phyloP scores from a whole-genome alignment of 2,113 vertebrate genomes.

The Macroglossus sobrinus region DNA sequence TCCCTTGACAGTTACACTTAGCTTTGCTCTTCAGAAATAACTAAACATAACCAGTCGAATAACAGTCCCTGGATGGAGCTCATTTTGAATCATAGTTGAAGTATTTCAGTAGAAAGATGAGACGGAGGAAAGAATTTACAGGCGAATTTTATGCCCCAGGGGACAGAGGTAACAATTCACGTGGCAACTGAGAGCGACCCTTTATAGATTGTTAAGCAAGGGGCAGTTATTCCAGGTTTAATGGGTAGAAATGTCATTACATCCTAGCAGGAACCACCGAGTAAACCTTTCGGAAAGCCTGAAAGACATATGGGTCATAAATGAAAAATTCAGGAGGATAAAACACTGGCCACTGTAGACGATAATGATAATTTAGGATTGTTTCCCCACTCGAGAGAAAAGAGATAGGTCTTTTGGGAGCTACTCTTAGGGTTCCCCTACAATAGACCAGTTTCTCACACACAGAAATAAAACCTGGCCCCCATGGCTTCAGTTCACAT shows the following conservation, averaged over 20 bases:
- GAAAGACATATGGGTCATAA: not conserved
- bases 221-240: not conserved
- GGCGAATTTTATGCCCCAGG: not conserved
- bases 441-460: not conserved
- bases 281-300: not conserved
- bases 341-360: not conserved
- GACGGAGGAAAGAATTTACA: not conserved
- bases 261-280: not conserved
- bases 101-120: not conserved
- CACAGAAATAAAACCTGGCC: not conserved
- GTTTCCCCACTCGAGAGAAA: not conserved
- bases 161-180: not conserved
- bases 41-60: not conserved
- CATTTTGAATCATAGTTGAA: not conserved
- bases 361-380: not conserved
- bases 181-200: not conserved
- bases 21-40: constrained; percentile 48
- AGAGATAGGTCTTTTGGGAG: not conserved
- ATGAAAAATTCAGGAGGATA: not conserved
- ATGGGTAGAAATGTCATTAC: not conserved
- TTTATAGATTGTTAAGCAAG: not conserved
- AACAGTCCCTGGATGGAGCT: not conserved
- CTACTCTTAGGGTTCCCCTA: not conserved
- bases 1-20: constrained; percentile 52
- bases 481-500: not conserved